A percentile compares a stretch with the other conserved stretches of the same genome.
Conservation (phyloP, 2,113 vertebrate species). For the Synchiropus splendidus region DNA sequence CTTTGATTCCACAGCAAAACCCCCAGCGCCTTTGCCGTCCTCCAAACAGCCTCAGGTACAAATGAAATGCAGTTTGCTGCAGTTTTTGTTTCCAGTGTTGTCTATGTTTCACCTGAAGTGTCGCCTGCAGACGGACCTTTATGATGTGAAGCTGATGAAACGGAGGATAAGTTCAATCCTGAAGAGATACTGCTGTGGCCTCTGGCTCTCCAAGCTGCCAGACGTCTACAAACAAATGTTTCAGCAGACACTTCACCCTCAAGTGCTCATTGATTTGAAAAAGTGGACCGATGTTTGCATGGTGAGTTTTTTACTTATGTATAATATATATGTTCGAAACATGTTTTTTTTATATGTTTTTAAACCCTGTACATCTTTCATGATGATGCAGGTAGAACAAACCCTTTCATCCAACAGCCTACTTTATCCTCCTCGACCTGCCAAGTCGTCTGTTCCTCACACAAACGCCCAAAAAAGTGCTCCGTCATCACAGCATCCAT, state of each 20-base stretch:
- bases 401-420: conserved; percentile 54
- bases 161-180: conserved; percentile 66
- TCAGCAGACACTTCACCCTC: conserved; percentile 63
- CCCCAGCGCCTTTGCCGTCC: too few species aligned
- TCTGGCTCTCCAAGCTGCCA: conserved; percentile 77
- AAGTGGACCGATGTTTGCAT: conserved; percentile 73
- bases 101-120: too few species aligned
- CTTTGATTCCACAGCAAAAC: too few species aligned
- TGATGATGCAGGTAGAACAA: conserved; percentile 70
- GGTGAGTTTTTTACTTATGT: conserved; percentile 50
- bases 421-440: conserved; percentile 68
- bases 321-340: background rate
- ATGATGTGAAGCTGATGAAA: conserved; percentile 53
- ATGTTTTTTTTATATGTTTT: too few species aligned
- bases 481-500: background rate
- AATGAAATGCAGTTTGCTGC: too few species aligned
- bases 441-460: conserved; percentile 4
- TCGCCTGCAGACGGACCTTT: conserved; percentile 7
- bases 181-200: conserved; percentile 65
- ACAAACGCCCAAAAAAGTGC: conserved; percentile 1
- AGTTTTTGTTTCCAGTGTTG: too few species aligned
- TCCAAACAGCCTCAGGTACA: too few species aligned
- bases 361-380: too few species aligned
- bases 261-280: conserved; percentile 62
- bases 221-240: conserved; percentile 70